Conservation (phyloP, 1,140 invertebrate species). For the Brachionus calyciflorus region DNA sequence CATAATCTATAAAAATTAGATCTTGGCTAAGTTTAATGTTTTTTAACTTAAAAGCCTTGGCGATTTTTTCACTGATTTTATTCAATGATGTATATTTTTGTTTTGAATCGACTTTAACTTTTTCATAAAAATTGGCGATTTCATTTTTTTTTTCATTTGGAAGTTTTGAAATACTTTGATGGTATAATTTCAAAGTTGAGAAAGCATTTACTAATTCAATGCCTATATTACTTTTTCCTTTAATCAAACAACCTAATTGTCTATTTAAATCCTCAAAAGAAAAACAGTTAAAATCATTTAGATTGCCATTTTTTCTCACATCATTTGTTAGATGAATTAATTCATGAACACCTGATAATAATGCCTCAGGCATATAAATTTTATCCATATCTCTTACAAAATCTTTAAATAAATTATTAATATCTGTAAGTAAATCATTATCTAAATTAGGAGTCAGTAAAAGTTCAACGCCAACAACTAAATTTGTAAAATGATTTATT, state of each 20-base stretch:
- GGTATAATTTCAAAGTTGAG: background rate
- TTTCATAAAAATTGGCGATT: background rate
- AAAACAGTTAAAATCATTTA: background rate
- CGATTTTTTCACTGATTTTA: too few relatives aligned
- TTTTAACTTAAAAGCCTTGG: too few relatives aligned
- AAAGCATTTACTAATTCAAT: background rate
- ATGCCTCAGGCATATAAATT: background rate
- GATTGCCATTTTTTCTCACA: background rate
- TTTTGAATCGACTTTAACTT: too few relatives aligned
- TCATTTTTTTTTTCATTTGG: background rate
- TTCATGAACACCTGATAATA: background rate
- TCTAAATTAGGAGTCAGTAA: background rate
- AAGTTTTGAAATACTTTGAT: background rate
- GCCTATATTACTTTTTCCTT: background rate
- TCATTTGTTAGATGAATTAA: background rate
- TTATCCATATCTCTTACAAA: slow-evolving; percentile 1
- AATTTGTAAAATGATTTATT: slow-evolving; percentile 12
- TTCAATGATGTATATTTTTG: too few relatives aligned
- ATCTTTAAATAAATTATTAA: background rate
- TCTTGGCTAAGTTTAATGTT: too few relatives aligned
- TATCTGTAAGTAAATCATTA: background rate
- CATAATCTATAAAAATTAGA: too few relatives aligned
- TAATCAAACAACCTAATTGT: background rate
- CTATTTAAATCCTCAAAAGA: background rate
- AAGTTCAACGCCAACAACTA: background rate